Percentiles rank a stretch among this genome's conserved stretches.
Evolutionary conservation across 2,888 invertebrate species (phyloP).

Genomic region (Vanessa cardui): DNA sequence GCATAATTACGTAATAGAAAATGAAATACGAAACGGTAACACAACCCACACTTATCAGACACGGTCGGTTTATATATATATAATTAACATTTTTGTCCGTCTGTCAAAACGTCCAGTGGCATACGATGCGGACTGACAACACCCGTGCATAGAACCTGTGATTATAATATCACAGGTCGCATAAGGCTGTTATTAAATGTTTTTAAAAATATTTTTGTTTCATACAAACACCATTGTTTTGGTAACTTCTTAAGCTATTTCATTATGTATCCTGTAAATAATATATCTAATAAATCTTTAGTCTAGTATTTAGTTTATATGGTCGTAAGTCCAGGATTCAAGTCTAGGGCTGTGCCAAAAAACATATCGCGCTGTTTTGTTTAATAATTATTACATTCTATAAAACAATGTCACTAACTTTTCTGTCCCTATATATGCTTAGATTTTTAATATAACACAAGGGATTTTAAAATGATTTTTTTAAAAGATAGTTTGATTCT

Average conservation of each 20-base stretch:
- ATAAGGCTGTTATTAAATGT: constrained; percentile 53
- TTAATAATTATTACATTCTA: too few species aligned
- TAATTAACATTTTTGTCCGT: constrained; percentile 73
- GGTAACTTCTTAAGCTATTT: not conserved
- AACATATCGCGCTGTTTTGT: too few species aligned
- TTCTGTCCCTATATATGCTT: too few species aligned
- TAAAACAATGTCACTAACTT: too few species aligned
- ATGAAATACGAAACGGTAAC: constrained; percentile 18
- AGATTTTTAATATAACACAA: too few species aligned
- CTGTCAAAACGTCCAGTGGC: constrained; percentile 78
- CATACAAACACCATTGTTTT: constrained; percentile 4
- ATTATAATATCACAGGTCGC: constrained; percentile 56
- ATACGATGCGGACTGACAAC: constrained; percentile 62
- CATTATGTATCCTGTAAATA: not conserved
- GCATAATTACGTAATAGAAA: constrained; percentile 26
- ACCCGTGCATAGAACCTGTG: constrained; percentile 60
- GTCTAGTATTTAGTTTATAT: too few species aligned
- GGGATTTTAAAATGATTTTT: too few species aligned
- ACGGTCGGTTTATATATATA: constrained; percentile 52
- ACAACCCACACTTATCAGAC: constrained; percentile 38
- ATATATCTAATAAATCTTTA: too few species aligned
- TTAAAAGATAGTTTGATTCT: too few species aligned
- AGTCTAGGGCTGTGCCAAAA: too few species aligned
- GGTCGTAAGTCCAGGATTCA: too few species aligned
- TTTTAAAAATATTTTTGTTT: constrained; percentile 37